phyloP scores from a whole-genome alignment of 2,113 vertebrate genomes.

The Pluvialis apricaria region DNA sequence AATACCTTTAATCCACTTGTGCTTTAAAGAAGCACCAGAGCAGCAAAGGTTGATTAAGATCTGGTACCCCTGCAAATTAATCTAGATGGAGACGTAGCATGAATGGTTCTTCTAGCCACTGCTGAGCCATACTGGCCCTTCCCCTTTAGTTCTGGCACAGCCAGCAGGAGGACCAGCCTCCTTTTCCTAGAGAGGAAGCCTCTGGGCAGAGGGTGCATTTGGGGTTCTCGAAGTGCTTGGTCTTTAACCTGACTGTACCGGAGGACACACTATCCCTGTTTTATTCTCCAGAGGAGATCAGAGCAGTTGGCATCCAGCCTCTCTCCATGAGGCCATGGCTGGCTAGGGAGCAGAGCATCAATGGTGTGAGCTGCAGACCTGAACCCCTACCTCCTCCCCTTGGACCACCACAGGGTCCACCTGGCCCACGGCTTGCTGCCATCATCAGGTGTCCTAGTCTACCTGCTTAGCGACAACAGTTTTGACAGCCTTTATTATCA shows the following conservation, averaged over 20 bases:
- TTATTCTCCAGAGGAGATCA: neutral
- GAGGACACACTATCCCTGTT: neutral
- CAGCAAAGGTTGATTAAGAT: neutral
- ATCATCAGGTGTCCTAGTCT: neutral
- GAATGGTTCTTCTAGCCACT: neutral
- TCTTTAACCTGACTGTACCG: neutral
- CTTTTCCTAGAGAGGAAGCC: neutral
- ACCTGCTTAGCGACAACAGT: neutral
- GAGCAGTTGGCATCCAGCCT: neutral
- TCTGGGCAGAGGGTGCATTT: neutral
- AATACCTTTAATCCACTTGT: neutral
- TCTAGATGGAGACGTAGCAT: neutral
- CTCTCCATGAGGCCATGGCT: neutral
- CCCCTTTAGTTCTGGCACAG: neutral
- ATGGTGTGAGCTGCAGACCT: neutral
- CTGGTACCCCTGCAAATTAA: neutral
- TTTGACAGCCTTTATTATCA: neutral
- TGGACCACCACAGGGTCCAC: rapidly evolving
- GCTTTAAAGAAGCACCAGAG: neutral
- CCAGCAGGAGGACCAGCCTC: neutral
- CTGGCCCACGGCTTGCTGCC: neutral
- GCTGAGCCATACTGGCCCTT: neutral
- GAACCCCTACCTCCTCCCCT: neutral
- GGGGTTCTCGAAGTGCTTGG: neutral
- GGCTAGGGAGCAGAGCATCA: neutral